Percentiles rank a stretch among this genome's conserved stretches.
These are phyloP conservation scores for Macrobrachium rosenbergii DNA, from an alignment of 1,140 invertebrate genomes.

Conservation along the genomic window DNA sequence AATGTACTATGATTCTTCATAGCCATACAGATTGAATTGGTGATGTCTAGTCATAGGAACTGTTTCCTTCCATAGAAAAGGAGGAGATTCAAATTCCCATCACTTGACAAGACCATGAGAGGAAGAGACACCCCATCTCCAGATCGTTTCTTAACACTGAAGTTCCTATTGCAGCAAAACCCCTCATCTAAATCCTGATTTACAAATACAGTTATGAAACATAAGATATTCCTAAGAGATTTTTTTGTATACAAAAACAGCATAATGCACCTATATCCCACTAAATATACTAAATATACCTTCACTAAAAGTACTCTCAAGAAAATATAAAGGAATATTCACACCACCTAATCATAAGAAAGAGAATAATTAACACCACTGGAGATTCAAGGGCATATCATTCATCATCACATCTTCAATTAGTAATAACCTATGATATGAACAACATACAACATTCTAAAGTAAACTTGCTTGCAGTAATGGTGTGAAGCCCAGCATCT, in stretches of 20 bases:
- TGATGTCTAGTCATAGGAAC: too few relatives aligned
- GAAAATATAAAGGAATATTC: slow-evolving; percentile 23
- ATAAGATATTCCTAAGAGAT: too few relatives aligned
- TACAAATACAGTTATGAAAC: slow-evolving; percentile 8
- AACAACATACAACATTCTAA: slow-evolving; percentile 60
- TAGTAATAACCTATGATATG: slow-evolving; percentile 55
- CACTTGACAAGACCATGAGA: slow-evolving; percentile 27
- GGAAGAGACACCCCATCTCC: slow-evolving; percentile 31
- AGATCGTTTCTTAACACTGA: slow-evolving; percentile 26
- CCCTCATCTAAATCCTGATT: background rate
- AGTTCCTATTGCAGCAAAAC: slow-evolving; percentile 30
- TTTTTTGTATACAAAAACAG: slow-evolving; percentile 1
- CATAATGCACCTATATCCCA: slow-evolving; percentile 18
- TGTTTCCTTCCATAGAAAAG: too few relatives aligned
- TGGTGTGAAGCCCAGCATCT: slow-evolving; percentile 11
- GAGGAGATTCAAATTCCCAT: background rate
- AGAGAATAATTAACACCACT: slow-evolving; percentile 27
- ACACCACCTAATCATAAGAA: slow-evolving; percentile 38
- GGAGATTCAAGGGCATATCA: slow-evolving; percentile 42
- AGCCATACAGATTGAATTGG: slow-evolving; percentile 8
- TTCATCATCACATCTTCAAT: slow-evolving; percentile 47
- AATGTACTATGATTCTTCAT: slow-evolving; percentile 1
- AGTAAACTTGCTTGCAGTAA: slow-evolving; percentile 50
- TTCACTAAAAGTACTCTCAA: slow-evolving; percentile 12
- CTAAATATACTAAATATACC: slow-evolving; percentile 31